Percentiles rank a stretch among this genome's conserved stretches.
These are phyloP conservation scores for Folsomia manolachei DNA, from an alignment of 2,888 invertebrate species.

Conservation along the genomic window DNA sequence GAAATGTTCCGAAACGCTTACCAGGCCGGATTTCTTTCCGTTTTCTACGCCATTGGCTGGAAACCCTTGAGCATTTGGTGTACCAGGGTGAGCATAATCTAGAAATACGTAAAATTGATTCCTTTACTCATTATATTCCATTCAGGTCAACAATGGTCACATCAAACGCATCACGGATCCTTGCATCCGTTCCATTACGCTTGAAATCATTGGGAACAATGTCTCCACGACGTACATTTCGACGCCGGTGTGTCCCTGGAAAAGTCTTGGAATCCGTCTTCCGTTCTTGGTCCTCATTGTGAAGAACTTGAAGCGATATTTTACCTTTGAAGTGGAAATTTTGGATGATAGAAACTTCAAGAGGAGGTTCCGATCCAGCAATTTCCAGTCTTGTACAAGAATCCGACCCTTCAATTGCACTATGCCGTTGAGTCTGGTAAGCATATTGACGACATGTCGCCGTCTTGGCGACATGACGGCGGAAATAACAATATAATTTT, in stretches of 20 bases:
- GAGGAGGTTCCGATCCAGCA: constrained; percentile 63
- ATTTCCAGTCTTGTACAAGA: constrained; percentile 63
- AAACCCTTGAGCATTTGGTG: constrained; percentile 56
- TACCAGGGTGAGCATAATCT: constrained; percentile 53
- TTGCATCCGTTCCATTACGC: constrained; percentile 63
- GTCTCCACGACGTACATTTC: constrained; percentile 64
- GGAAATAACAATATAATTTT: too few species aligned
- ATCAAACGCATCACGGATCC: constrained; percentile 65
- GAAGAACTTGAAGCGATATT: constrained; percentile 65
- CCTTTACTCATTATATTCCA: constrained; percentile 3
- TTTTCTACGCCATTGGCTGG: constrained; percentile 55
- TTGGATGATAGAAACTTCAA: constrained; percentile 63
- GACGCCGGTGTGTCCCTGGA: constrained; percentile 62
- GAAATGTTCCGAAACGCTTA: constrained; percentile 55
- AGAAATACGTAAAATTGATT: too few species aligned
- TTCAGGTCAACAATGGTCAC: constrained; percentile 62
- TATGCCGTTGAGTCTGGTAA: constrained; percentile 65
- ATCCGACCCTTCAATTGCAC: constrained; percentile 67
- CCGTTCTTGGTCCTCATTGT: constrained; percentile 65
- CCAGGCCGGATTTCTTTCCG: constrained; percentile 55
- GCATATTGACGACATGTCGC: too few species aligned
- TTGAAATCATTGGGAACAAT: constrained; percentile 64
- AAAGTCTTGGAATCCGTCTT: constrained; percentile 63
- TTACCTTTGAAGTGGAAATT: constrained; percentile 65
- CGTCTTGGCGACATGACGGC: too few species aligned